These are phyloP conservation scores for Mormoops blainvillei DNA, from an alignment of 2,113 vertebrate species.

Conservation along the genomic window DNA sequence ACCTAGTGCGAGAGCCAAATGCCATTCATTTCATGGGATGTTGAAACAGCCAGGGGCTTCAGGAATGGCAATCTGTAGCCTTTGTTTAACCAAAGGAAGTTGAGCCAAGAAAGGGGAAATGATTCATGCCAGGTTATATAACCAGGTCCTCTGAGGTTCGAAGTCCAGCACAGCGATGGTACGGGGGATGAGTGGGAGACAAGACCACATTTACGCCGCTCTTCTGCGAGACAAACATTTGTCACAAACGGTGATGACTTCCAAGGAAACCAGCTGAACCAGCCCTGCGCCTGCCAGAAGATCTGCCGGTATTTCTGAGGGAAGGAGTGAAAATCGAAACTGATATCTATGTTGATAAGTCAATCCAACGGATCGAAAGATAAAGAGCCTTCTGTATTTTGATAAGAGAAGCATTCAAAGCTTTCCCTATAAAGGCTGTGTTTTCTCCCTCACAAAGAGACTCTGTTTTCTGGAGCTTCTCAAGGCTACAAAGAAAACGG, in stretches of 20 bases:
- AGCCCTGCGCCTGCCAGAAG: neutral
- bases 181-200: neutral
- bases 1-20: neutral
- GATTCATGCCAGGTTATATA: neutral
- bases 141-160: neutral
- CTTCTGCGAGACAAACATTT: neutral
- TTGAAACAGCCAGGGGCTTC: neutral
- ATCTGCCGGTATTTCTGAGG: neutral
- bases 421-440: constrained; percentile 18
- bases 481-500: constrained; percentile 6
- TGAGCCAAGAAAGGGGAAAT: neutral
- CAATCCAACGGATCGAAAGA: constrained; percentile 7
- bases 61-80: neutral
- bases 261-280: neutral
- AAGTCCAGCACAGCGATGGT: neutral
- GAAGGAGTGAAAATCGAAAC: neutral
- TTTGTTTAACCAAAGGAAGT: neutral
- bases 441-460: constrained; percentile 44
- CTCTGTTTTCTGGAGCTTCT: constrained; percentile 46
- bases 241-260: neutral
- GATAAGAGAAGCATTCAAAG: constrained; percentile 26
- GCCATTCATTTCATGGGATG: no score
- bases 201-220: neutral
- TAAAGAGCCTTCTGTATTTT: constrained; percentile 35
- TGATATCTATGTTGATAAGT: neutral